Conservation (phyloP, 1,140 invertebrate species). For the Luehdorfia chinensis region DNA sequence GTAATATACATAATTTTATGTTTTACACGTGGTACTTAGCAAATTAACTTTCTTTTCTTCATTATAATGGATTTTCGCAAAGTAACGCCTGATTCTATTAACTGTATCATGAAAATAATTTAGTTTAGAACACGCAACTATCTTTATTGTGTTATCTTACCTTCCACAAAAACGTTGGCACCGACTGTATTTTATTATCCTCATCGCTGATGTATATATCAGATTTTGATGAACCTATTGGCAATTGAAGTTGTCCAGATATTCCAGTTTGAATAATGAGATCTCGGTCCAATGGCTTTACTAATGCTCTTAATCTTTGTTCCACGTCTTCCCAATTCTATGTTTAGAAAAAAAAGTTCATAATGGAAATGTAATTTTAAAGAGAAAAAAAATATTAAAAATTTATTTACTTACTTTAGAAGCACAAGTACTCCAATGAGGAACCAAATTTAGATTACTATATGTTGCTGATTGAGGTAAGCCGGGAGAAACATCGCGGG, state of each 20-base stretch:
- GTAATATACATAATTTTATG: no score
- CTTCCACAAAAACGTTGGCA: slow-evolving; percentile 59
- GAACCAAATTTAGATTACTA: slow-evolving; percentile 50
- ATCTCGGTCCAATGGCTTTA: slow-evolving; percentile 21
- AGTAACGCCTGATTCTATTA: no score
- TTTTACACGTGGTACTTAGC: no score
- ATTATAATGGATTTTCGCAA: no score
- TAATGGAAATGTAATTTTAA: no score
- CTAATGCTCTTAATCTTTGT: slow-evolving; percentile 36
- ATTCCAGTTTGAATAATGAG: slow-evolving; percentile 42
- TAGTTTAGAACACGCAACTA: no score
- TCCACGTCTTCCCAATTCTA: slow-evolving; percentile 60
- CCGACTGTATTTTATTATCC: slow-evolving; percentile 19
- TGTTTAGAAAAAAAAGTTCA: background rate
- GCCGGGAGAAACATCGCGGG: slow-evolving; percentile 43
- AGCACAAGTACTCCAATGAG: slow-evolving; percentile 59
- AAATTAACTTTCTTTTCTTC: no score
- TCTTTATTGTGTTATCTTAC: no score
- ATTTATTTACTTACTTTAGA: slow-evolving; percentile 25
- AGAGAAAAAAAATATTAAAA: background rate
- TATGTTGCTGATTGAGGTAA: slow-evolving; percentile 41
- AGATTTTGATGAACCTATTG: background rate
- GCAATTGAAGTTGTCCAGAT: slow-evolving; percentile 24
- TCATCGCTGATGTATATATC: slow-evolving; percentile 19
- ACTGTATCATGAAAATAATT: no score